phyloP scores from a whole-genome alignment of 2,113 vertebrate genomes.

The Corythoichthys intestinalis region DNA sequence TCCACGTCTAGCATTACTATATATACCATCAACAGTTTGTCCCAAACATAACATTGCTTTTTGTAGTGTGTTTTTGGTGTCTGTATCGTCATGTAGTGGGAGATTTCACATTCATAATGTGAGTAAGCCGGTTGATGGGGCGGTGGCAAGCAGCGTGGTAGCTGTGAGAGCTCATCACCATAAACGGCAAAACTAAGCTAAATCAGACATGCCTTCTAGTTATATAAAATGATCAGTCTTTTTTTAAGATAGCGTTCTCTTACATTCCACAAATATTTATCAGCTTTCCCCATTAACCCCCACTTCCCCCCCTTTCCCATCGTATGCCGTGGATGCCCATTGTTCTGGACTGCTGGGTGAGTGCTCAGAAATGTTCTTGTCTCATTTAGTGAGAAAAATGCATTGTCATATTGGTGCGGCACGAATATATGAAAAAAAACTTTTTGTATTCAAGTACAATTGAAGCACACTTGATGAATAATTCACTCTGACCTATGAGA shows the following conservation, averaged over 20 bases:
- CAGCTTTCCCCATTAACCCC: constrained; percentile 9
- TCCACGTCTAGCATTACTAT: background rate
- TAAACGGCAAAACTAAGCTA: constrained; percentile 3
- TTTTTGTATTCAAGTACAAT: background rate
- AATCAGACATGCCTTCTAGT: background rate
- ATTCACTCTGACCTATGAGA: background rate
- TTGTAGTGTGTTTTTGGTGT: background rate
- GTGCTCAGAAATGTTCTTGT: constrained; percentile 35
- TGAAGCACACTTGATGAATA: background rate
- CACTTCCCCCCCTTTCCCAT: constrained; percentile 40
- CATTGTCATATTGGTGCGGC: constrained; percentile 14
- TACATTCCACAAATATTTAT: constrained; percentile 11
- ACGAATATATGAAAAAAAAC: constrained; percentile 18
- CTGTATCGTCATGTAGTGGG: background rate
- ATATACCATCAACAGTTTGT: background rate
- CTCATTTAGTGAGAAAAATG: constrained; percentile 4
- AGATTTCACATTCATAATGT: constrained; percentile 1
- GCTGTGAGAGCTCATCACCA: constrained; percentile 19
- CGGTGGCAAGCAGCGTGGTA: constrained; percentile 57
- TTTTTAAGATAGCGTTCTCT: background rate
- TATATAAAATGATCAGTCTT: background rate
- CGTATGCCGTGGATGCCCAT: constrained; percentile 58
- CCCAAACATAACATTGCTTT: background rate
- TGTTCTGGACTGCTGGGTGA: constrained; percentile 62
- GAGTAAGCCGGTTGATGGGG: constrained; percentile 45